These are phyloP conservation scores for Thermophis baileyi DNA, from an alignment of 2,113 vertebrate species.

Conservation along the genomic window DNA sequence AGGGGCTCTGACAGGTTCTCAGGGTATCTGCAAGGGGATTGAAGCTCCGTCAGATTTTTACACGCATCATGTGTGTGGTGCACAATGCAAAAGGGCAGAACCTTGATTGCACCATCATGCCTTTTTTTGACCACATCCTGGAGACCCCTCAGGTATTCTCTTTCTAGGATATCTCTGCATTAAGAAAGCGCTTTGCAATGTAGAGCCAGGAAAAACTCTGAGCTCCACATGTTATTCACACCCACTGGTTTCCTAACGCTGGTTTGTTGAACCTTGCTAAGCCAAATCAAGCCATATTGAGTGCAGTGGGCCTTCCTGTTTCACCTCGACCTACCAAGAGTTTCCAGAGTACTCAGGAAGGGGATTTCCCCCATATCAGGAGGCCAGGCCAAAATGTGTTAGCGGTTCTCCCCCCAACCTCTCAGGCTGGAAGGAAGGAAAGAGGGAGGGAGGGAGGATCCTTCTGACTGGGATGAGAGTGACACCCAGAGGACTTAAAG, in stretches of 20 bases:
- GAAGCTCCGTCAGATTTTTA: background rate
- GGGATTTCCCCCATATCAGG: background rate
- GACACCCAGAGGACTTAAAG: background rate
- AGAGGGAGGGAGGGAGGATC: background rate
- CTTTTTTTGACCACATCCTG: background rate
- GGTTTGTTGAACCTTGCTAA: background rate
- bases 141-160: background rate
- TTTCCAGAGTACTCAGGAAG: background rate
- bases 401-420: background rate
- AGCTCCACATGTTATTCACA: background rate
- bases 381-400: background rate
- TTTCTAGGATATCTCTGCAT: background rate
- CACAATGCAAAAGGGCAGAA: background rate
- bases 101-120: background rate
- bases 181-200: background rate
- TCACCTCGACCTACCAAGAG: background rate
- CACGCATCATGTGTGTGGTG: background rate
- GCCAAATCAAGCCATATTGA: background rate
- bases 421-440: background rate
- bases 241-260: background rate
- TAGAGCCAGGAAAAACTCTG: background rate
- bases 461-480: background rate
- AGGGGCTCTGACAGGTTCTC: background rate
- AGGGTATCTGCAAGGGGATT: background rate
- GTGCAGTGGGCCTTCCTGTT: background rate